A percentile compares a stretch with the other conserved stretches of the same genome.
Conservation (phyloP, 1,140 invertebrate species). For the Apis cerana region DNA sequence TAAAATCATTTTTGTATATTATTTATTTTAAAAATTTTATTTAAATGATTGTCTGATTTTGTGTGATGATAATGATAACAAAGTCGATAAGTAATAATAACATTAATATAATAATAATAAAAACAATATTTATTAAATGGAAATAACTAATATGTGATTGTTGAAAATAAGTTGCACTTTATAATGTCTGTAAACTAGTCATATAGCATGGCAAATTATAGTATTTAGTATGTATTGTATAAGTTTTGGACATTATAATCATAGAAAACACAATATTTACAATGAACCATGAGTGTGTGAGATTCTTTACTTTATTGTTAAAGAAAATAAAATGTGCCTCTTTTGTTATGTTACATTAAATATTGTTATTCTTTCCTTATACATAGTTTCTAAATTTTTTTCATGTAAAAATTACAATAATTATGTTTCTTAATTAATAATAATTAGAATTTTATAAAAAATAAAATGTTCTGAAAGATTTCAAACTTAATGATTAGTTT, state of each 20-base stretch:
- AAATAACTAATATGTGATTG: slow-evolving; percentile 44
- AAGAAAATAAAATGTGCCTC: slow-evolving; percentile 54
- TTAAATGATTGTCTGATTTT: not conserved
- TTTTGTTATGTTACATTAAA: slow-evolving; percentile 55
- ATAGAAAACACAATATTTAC: slow-evolving; percentile 41
- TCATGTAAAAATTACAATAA: not conserved
- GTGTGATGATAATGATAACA: not conserved
- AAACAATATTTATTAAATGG: slow-evolving; percentile 38
- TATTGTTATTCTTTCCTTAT: slow-evolving; percentile 18
- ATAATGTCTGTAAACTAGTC: slow-evolving; percentile 53
- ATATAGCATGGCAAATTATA: slow-evolving; percentile 41
- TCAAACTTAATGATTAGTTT: not conserved
- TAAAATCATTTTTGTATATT: not conserved
- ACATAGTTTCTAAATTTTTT: not conserved
- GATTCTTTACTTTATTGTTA: slow-evolving; percentile 54
- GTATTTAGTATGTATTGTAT: slow-evolving; percentile 39
- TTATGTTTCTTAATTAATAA: not conserved
- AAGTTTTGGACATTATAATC: slow-evolving; percentile 26
- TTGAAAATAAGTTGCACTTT: slow-evolving; percentile 44
- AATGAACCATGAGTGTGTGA: slow-evolving; percentile 44
- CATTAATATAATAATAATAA: slow-evolving; percentile 27
- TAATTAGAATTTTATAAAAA: not conserved
- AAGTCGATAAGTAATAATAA: slow-evolving; percentile 32
- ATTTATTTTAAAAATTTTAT: slow-evolving; percentile 15
- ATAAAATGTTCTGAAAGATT: not conserved